Evolutionary conservation across 1,140 invertebrate genomes (phyloP), one percentile per base, ranked within the genome.

Genomic region (Cyclargus thomasi): DNA sequence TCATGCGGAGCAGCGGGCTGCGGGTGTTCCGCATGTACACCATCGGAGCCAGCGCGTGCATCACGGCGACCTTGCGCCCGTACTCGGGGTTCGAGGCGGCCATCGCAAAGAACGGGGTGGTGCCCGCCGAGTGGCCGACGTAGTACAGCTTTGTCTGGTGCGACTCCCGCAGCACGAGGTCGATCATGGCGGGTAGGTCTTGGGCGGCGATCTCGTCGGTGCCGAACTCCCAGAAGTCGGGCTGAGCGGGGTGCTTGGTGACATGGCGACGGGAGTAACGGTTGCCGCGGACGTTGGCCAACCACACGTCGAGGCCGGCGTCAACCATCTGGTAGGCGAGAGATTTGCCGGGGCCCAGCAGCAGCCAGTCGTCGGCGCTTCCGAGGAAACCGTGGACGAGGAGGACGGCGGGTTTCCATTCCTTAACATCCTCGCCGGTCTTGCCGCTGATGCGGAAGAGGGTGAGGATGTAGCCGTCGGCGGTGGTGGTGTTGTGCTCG

Each of bases 121-220:
- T 86, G 4, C 92, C 90, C 67, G 81, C 81, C 0, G 91, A 89
- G 68, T 95, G 93, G 0, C 94, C 95, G 1, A 95, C 80, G 79
- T 95, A 97, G 69, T 86, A 86, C 0, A 96, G 55, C 69, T 92
- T 85, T 62, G 85, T 57, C 57, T 90, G 77, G 0, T 86, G 80
- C 0, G 94, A 94, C 0, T 65, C 71, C 2, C 92, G 78, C 1
- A 95, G 73, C 11, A 94, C 90, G 69, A 93, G 91, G 71, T 96
- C 93, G 10, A 97, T 93, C 91, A 94, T 94, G 0, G 95, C 93
- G 16, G 96, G 95, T 35, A 96, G 71, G 83, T 97, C 96, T 65
- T 93, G 93, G 0, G 90, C 81, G 6, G 94, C 95, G 78, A 96
- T 95, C 80, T 97, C 95, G 74, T 97, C 94, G 83, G 91, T 93